Evolutionary conservation across 2,888 invertebrate genomes (phyloP), one percentile per base, ranked within the genome.

Genomic region (Anarsia innoxiella): DNA sequence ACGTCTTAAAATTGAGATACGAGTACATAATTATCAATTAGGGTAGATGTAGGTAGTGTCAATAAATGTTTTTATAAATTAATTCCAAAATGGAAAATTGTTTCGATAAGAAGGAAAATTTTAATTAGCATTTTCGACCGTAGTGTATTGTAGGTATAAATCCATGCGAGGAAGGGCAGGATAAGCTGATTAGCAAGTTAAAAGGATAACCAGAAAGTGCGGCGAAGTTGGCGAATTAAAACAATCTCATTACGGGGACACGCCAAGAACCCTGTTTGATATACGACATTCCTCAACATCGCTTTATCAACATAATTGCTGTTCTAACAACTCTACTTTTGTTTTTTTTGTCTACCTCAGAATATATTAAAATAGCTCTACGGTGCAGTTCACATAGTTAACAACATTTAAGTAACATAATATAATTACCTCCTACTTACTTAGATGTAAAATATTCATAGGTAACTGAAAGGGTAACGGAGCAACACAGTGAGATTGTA

Each of bases 171-270:
- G n/a, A 56, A 64, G 62, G 63, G 62, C 58, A 56, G 64, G 59
- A 65, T 71, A 71, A 76, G 67, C 69, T 69, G 70, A 77, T 77
- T 78, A 76, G 55, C 66, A 69, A 76, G 63, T 72, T 74, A 66
- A 68, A 70, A 68, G 66, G 67, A 66, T 59, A 53, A 58, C 54
- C 64, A 59, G 49, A 53, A 59, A 57, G 51, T 47, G 48, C 44
- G 49, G 56, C 49, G 49, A 57, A 63, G 60, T 67, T 59, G 51
- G 53, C 58, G 62, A 71, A 74, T 72, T 72, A 69, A 66, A 70
- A 72, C 69, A 68, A 72, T 71, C 66, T 66, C 68, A 66, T 69
- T 71, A 67, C 52, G 50, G 43, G 50, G 52, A 61, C 55, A 62
- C 57, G n/a, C n/a, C 61, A 59, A 56, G 52, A 55, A 48, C 49